These are phyloP conservation scores for Lagria hirta DNA, from an alignment of 2,888 invertebrate genomes.

Conservation along the genomic window DNA sequence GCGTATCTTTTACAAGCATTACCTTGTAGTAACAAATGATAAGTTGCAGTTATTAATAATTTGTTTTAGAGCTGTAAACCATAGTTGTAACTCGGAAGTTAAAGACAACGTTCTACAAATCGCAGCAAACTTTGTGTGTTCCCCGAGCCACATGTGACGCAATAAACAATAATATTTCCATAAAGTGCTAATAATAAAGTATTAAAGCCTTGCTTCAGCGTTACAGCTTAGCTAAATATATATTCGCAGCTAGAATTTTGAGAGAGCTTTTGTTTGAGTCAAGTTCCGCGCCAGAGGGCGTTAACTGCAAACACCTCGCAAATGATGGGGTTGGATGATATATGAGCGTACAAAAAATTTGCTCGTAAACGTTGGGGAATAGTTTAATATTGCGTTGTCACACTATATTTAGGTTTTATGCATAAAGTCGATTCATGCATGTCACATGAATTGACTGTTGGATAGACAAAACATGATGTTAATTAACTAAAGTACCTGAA, in stretches of 20 bases:
- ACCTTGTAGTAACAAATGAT: too few relatives aligned
- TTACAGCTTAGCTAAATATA: conserved; percentile 11
- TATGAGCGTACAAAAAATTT: conserved; percentile 35
- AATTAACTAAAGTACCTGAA: too few relatives aligned
- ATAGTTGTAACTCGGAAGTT: too few relatives aligned
- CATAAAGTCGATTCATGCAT: conserved; percentile 15
- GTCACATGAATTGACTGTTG: conserved; percentile 10
- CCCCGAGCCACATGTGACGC: conserved; percentile 37
- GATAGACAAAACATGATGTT: too few relatives aligned
- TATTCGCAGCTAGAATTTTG: conserved; percentile 5
- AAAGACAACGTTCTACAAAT: conserved; percentile 23
- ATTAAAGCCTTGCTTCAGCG: conserved; percentile 33
- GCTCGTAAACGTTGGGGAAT: conserved; percentile 36
- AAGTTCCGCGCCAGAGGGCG: conserved; percentile 21
- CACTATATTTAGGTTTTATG: conserved; percentile 22
- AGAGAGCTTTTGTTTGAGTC: conserved; percentile 15
- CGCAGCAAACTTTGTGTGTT: conserved; percentile 29
- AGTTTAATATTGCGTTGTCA: conserved; percentile 30
- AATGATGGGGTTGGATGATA: conserved; percentile 21
- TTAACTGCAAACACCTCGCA: conserved; percentile 24
- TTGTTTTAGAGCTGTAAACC: too few relatives aligned
- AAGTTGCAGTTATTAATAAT: too few relatives aligned
- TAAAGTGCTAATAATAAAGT: conserved; percentile 39
- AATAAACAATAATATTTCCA: conserved; percentile 42
- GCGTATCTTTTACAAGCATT: too few relatives aligned